Base-by-base conservation (phyloP, 2,888 invertebrate genomes). In the Ceramica pisi region DNA sequence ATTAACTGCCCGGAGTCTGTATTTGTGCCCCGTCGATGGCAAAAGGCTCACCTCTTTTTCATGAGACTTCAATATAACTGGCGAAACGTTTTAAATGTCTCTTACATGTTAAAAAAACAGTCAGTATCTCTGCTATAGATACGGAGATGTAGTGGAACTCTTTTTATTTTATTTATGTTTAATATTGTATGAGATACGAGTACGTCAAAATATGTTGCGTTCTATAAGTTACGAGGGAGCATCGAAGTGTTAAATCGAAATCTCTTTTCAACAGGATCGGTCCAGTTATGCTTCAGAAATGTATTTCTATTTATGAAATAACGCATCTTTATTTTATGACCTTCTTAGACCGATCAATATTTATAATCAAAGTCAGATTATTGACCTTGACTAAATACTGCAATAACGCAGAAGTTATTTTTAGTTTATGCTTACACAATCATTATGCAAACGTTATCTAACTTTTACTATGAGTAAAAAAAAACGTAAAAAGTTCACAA, bases 211-310 rank as follows among this genome's bases (percentile, higher is more conserved):
- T 53, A 19, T 35, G 23, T 77, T 55, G 19, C 23, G 19, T 35
- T 67, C n/a, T 55, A 67, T 57, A 61, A 61, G 35, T 50, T 21
- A 2, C 44, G 16, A 44, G 12, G 7, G 41, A 76, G 55, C 78
- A 69, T 10, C 57, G 50, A 46, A 51, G 74, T 62, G 69, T 46
- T 56, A 77, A 77, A 74, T 74, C 26, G 56, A 74, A 74, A 74
- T 77, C 35, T 56, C 5, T 57, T 61, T 51, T 55, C 44, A 77
- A 26, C 14, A 44, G 19, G 2, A 61, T 61, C 61, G 44, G 50
- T 77, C 44, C 16, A 26, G 31, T 23, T 56, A 44, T 14, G 35
- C 10, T 56, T 55, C 4, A 48, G 3, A 59, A 75, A 38, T 48
- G 2, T 35, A 14, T 10, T 9, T 35, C 0, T 35, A 8, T 57